Percentiles rank a stretch among this genome's conserved stretches.
Conservation (phyloP, 1,140 invertebrate genomes). For the Drosophila oshimai region DNA sequence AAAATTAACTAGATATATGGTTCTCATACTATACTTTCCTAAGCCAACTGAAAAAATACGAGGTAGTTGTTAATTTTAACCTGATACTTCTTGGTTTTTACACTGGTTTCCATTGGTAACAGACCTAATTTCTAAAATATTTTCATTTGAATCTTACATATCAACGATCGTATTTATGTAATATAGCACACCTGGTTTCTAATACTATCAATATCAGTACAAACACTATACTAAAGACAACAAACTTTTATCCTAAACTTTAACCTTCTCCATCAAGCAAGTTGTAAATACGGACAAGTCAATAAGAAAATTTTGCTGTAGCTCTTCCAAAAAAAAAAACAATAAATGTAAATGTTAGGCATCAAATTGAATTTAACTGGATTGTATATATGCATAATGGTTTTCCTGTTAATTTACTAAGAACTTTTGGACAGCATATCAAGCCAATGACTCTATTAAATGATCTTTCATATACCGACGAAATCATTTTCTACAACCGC, state of each 20-base stretch:
- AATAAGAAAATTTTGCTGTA: constrained; percentile 65
- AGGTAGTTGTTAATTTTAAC: background rate
- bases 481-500: constrained; percentile 50
- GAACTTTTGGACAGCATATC: constrained; percentile 63
- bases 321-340: constrained; percentile 57
- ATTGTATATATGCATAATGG: constrained; percentile 58
- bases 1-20: constrained; percentile 25
- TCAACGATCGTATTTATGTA: constrained; percentile 68
- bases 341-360: constrained; percentile 33
- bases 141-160: constrained; percentile 66
- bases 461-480: constrained; percentile 54
- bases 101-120: background rate
- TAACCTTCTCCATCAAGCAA: constrained; percentile 41
- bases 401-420: constrained; percentile 32
- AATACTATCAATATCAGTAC: constrained; percentile 79
- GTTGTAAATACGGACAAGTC: constrained; percentile 68
- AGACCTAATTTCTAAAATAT: background rate
- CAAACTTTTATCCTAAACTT: constrained; percentile 40
- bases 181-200: constrained; percentile 79
- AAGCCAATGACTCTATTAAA: constrained; percentile 50
- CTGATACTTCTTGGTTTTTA: background rate
- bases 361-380: constrained; percentile 13
- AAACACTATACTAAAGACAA: constrained; percentile 45
- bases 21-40: background rate
- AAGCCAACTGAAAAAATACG: background rate